phyloP scores from a whole-genome alignment of 2,888 invertebrate species.

The Andrena minutula region DNA sequence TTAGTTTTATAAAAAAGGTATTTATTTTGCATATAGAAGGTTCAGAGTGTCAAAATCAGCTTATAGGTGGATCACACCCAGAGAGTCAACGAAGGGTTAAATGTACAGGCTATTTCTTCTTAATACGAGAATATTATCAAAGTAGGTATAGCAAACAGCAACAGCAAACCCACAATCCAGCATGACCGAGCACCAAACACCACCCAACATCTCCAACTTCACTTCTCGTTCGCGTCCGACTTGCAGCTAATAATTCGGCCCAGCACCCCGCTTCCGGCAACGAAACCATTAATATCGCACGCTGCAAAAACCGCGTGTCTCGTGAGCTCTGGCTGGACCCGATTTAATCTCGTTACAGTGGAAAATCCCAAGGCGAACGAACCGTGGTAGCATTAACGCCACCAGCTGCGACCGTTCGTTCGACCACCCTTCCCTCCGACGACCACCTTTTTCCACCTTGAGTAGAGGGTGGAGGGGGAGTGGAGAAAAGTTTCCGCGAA shows the following conservation, averaged over 20 bases:
- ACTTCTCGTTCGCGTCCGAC: too few relatives aligned
- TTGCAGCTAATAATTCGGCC: neutral
- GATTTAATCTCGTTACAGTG: constrained; percentile 46
- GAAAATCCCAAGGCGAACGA: constrained; percentile 42
- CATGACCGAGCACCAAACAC: neutral
- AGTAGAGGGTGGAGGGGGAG: neutral
- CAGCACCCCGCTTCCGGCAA: neutral
- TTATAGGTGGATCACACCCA: too few relatives aligned
- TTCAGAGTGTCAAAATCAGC: too few relatives aligned
- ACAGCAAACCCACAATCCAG: neutral
- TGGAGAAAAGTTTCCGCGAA: constrained; percentile 34
- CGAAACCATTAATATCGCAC: constrained; percentile 27
- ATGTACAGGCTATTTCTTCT: too few relatives aligned
- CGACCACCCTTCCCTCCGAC: neutral
- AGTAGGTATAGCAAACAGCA: too few relatives aligned
- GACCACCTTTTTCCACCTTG: constrained; percentile 17
- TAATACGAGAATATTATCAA: too few relatives aligned
- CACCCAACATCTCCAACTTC: neutral
- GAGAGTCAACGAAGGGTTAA: too few relatives aligned
- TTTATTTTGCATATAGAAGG: too few relatives aligned
- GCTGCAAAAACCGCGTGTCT: neutral
- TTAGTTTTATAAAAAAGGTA: too few relatives aligned
- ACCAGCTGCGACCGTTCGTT: constrained; percentile 38
- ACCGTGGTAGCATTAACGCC: constrained; percentile 35
- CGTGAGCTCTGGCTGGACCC: constrained; percentile 7